Evolutionary conservation across 2,797 vertebrate species (phyloP).

Genomic region (Myotis myotis): DNA sequence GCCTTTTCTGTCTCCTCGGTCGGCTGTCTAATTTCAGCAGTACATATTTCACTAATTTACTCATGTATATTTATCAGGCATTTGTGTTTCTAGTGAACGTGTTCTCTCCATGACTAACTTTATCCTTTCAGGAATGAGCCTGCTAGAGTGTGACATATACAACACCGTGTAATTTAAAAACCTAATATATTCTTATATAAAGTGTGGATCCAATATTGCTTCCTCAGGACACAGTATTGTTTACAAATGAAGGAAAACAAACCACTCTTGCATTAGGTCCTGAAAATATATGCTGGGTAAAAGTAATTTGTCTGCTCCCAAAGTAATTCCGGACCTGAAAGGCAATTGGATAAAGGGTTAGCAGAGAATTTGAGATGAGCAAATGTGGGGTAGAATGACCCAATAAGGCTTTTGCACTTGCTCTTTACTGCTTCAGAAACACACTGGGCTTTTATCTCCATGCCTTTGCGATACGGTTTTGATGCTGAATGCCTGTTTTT

Average conservation of each 20-base stretch:
- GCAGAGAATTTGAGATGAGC: neutral
- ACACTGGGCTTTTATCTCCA: neutral
- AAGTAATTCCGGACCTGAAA: constrained; percentile 36
- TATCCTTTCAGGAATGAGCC: constrained; percentile 43
- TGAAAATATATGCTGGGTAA: neutral
- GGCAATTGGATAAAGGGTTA: constrained; percentile 37
- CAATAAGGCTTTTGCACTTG: neutral
- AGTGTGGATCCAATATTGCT: constrained; percentile 48
- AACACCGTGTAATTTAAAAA: constrained; percentile 52
- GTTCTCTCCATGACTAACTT: neutral
- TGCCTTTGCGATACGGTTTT: neutral
- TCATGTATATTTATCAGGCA: neutral
- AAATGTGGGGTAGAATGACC: neutral
- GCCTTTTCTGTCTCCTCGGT: neutral
- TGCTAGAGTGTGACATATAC: constrained; percentile 36
- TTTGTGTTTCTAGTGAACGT: constrained; percentile 12
- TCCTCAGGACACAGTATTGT: constrained; percentile 17
- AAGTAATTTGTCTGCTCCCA: constrained; percentile 34
- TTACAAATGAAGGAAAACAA: constrained; percentile 56
- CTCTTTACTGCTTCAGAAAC: neutral
- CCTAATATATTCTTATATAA: constrained; percentile 53
- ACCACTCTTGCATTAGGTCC: neutral
- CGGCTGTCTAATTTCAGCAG: neutral
- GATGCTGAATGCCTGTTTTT: neutral
- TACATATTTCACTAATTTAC: neutral